Base-by-base conservation (phyloP, 2,797 vertebrate genomes). In the Garrulus glandarius region DNA sequence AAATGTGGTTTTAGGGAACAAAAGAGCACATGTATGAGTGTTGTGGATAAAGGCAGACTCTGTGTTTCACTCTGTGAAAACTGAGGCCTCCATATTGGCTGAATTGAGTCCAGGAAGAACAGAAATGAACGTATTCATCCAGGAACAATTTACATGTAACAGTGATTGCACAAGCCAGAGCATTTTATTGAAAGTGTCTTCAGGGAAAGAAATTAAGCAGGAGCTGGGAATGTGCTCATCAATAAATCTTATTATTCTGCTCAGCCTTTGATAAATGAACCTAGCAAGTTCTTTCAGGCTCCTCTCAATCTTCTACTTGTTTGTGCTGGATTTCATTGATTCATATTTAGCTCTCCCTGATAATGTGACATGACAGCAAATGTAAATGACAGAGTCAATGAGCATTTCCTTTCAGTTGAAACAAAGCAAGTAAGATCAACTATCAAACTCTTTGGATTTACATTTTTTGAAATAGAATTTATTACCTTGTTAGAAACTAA, bases 321-420 rank as follows among this genome's bases (percentile, higher is more conserved):
- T 96, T 85, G 37, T 68, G 15, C 46, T 82, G 75, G 49, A 83
- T 84, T 95, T 93, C 95, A 94, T n/a, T 68, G 86, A 89, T 91
- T 84, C 46, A 20, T 94, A 89, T 85, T 92, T 95, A 91, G 36
- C 23, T 22, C 41, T 89, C 60, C 43, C 64, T 65, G 53, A 83
- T 89, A 84, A 88, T 57, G 68, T 78, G 79, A 86, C 6, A 1
- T 49, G 84, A 56, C 68, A 87, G 76, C 65, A 89, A 89, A 94
- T 52, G 74, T 77, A 95, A 92, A 88, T 61, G 37, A 46, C 32
- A 52, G 77, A 76, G 34, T 93, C 92, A 95, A 44, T 57, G 46
- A 84, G 57, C 49, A 44, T 85, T 94, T 95, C 36, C 49, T 76
- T 78, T 85, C 53, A 55, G 24, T 3, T 82, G 78, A 71, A 92